Conservation (phyloP, 2,888 invertebrate genomes). For the Mesorhabditis sp. region DNA sequence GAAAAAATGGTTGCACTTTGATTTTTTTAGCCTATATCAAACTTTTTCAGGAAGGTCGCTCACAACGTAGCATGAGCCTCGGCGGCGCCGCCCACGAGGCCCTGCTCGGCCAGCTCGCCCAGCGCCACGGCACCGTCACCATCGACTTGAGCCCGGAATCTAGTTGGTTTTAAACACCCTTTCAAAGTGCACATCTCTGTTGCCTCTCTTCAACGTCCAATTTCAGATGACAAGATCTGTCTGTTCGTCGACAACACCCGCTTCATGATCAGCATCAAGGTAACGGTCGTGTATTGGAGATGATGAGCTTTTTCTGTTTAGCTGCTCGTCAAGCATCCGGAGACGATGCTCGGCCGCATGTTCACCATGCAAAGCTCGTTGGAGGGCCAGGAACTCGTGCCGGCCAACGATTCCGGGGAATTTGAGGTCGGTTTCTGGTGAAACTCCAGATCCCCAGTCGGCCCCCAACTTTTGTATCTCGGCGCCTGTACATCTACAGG, state of each 20-base stretch:
- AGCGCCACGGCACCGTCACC: slow-evolving; percentile 20
- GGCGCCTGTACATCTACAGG: too few relatives aligned
- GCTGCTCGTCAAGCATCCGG: slow-evolving; percentile 87
- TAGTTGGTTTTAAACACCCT: slow-evolving; percentile 13
- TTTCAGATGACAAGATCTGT: slow-evolving; percentile 67
- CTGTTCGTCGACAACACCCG: slow-evolving; percentile 93
- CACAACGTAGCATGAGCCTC: slow-evolving; percentile 54
- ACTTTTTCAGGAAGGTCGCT: slow-evolving; percentile 39
- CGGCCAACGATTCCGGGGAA: slow-evolving; percentile 91
- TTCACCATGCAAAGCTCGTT: slow-evolving; percentile 70
- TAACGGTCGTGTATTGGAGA: not conserved
- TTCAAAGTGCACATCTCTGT: not conserved
- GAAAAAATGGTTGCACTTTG: too few relatives aligned
- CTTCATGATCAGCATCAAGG: slow-evolving; percentile 83
- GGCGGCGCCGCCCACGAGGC: slow-evolving; percentile 56
- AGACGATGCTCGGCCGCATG: slow-evolving; percentile 81
- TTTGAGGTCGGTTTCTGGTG: slow-evolving; percentile 71
- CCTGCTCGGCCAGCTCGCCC: slow-evolving; percentile 42
- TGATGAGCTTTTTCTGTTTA: not conserved
- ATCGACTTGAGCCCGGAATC: slow-evolving; percentile 38
- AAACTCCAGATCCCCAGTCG: too few relatives aligned
- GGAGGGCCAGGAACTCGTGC: slow-evolving; percentile 70
- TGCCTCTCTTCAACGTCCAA: not conserved
- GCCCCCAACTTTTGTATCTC: too few relatives aligned
- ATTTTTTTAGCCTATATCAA: too few relatives aligned